Base-by-base conservation (phyloP, 2,113 vertebrate genomes). In the Ochotona curzoniae region DNA sequence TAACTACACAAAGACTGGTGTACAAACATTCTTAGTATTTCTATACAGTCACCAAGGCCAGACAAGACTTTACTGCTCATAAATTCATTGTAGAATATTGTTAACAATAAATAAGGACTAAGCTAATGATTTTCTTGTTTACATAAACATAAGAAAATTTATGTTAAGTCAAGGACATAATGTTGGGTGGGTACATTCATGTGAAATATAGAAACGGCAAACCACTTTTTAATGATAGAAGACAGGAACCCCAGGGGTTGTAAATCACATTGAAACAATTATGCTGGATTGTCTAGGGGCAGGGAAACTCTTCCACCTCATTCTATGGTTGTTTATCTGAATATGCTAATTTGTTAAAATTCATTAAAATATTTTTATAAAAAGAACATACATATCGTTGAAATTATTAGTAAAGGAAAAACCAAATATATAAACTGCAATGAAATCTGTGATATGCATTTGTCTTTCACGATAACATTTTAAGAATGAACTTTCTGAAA, bases 211-310 rank as follows among this genome's bases (percentile, higher is more conserved):
- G 30, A 69, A 51, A 30, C 79, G 21, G 23, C 61, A 54, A 64
- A 35, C 7, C 23, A 12, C 20, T 54, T n/a, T 17, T 78, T 14
- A 66, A 15, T 12, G 60, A 80, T 7, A 28, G 21, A 63, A 64
- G 32, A 11, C 3, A 66, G 17, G 0, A 3, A 4, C 47, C 73
- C 17, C 15, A 21, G 15, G 32, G 0, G 15, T 23, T 2, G 12
- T 14, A 44, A 54, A 25, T 44, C 32, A 71, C 54, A 84, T 28
- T 63, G 12, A 21, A 20, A 20, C 8, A 66, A 0, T 44, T 44
- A 44, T 4, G 51, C 54, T 21, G 11, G 90, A 73, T 6, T 25
- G 81, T 3, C 51, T 51, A 12, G 18, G 38, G 17, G 20, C 9
- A 73, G 13, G 11, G 5, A 61, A 80, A 20, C 61, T 28, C 9